Evolutionary conservation across 2,888 invertebrate species (phyloP), one percentile per base, ranked within the genome.

Genomic region (Synergus umbraculus): DNA sequence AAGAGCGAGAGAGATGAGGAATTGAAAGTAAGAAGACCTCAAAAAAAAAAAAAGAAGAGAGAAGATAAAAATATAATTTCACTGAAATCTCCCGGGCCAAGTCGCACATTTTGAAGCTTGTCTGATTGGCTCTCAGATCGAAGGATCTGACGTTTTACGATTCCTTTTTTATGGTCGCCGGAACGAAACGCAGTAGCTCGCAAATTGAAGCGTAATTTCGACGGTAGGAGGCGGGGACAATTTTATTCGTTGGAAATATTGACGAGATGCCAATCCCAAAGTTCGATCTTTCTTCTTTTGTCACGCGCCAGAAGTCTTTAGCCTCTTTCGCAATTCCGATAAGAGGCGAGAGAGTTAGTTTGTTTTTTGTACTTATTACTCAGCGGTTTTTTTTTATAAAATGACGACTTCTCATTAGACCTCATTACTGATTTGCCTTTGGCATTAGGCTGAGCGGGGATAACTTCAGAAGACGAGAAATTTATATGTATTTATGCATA

Each of bases 71-170:
- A 9, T 58, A 58, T 58, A 18, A 18, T n/a, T 58, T 58, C 18
- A 58, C 58, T 8, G 10, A 18, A 58, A 10, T 58, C 58, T 4
- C 9, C 58, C 9, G 9, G 58, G 18, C 18, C 58, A 10, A 58
- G 58, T 58, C 58, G 58, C n/a, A 58, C n/a, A 58, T 58, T 58
- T 58, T 10, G 18, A 18, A 12, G 22, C 18, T 65, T 76, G 73
- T 78, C 73, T 78, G 84, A 87, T 86, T 86, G 86, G 83, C 77
- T 78, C 81, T 9, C 41, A 41, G 78, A 78, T 76, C 60, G 60
- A 65, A 46, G 76, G 44, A 76, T 78, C 81, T 78, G 81, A 80
- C 82, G 73, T 82, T 87, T 87, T 87, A 87, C 83, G 87, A 86
- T 58, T 82, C 76, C 67, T 76, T 82, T 84, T 87, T 87, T 86